These are phyloP conservation scores for Leuciscus waleckii DNA, from an alignment of 2,797 vertebrate genomes.

Conservation along the genomic window DNA sequence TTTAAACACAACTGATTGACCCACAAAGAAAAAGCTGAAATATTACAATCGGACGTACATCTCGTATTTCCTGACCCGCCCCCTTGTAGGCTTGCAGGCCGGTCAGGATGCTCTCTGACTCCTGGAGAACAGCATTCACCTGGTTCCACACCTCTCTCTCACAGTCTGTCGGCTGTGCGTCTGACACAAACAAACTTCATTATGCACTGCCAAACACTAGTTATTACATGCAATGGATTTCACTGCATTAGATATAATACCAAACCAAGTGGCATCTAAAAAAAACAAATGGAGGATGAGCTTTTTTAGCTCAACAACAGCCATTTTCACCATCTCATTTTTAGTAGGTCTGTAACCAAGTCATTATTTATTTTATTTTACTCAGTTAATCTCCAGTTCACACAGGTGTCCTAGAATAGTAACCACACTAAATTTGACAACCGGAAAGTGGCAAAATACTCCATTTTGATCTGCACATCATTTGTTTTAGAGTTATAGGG, in stretches of 20 bases:
- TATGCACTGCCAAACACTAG: background rate
- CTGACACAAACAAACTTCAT: conserved; percentile 72
- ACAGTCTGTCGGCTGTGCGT: conserved; percentile 95
- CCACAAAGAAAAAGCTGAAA: background rate
- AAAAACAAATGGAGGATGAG: background rate
- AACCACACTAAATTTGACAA: background rate
- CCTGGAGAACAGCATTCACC: conserved; percentile 94
- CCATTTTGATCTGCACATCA: too few relatives aligned
- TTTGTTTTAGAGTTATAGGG: background rate
- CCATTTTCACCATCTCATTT: background rate
- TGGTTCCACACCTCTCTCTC: conserved; percentile 97
- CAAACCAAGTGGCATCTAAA: conserved; percentile 16
- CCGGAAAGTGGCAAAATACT: background rate
- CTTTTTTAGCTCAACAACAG: background rate
- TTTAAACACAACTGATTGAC: background rate
- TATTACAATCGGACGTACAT: conserved; percentile 77
- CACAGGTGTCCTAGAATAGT: too few relatives aligned
- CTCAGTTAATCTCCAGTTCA: background rate
- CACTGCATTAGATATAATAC: conserved; percentile 1
- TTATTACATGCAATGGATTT: background rate
- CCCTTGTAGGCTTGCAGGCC: conserved; percentile 98
- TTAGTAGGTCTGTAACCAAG: background rate
- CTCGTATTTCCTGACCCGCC: conserved; percentile 97
- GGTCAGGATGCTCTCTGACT: conserved; percentile 93
- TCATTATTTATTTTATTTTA: background rate